A percentile compares a stretch with the other conserved stretches of the same genome.
These are phyloP conservation scores for Bradynema listronoti DNA, from an alignment of 1,140 invertebrate species.

Conservation along the genomic window DNA sequence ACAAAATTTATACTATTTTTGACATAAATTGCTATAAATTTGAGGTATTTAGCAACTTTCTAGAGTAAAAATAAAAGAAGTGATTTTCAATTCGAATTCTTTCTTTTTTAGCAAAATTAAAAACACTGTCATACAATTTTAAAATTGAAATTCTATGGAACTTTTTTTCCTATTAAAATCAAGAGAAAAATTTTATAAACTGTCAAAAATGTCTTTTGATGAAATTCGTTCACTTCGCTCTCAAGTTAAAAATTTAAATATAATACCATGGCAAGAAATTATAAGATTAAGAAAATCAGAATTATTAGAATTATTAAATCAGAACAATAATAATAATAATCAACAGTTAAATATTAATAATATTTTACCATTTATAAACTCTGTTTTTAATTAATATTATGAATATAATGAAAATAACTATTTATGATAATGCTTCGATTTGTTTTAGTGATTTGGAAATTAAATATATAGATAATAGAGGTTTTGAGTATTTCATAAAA, in stretches of 20 bases:
- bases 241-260: background rate
- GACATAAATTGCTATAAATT: no score
- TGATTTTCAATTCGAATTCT: no score
- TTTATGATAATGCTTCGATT: no score
- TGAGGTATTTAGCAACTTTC: no score
- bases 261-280: background rate
- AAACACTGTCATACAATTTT: no score
- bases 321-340: background rate
- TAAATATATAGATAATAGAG: constrained; percentile 3
- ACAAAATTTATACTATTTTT: no score
- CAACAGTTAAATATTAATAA: background rate
- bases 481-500: no score
- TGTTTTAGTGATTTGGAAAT: constrained; percentile 15
- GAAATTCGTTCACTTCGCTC: constrained; percentile 2
- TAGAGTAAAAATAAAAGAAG: no score
- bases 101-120: no score
- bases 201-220: constrained; percentile 13
- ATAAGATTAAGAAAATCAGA: no score
- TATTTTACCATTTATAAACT: constrained; percentile 10
- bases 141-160: constrained; percentile 15
- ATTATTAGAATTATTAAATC: background rate
- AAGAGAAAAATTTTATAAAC: constrained; percentile 4
- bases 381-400: constrained; percentile 28
- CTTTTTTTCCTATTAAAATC: constrained; percentile 9
- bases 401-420: constrained; percentile 22